Evolutionary conservation across 2,888 invertebrate genomes (phyloP).

Genomic region (Andrena praecox): DNA sequence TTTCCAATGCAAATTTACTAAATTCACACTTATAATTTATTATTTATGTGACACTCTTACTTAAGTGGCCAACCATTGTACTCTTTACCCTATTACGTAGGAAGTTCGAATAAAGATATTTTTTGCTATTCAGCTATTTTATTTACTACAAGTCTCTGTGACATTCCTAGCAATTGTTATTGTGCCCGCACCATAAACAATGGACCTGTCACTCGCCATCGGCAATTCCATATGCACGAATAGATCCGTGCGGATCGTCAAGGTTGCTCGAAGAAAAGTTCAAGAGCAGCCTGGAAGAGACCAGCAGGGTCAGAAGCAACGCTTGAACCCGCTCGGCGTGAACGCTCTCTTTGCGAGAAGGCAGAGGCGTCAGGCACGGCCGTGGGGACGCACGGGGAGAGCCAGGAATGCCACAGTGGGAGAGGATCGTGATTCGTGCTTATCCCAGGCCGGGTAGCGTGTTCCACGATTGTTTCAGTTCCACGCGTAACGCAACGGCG

Average conservation of each 20-base stretch:
- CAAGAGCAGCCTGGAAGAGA: not conserved
- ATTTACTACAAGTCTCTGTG: too few relatives aligned
- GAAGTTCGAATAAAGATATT: too few relatives aligned
- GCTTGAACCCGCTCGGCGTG: not conserved
- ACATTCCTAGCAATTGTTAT: too few relatives aligned
- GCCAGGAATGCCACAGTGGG: conserved; percentile 50
- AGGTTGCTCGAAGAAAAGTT: not conserved
- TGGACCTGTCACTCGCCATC: too few relatives aligned
- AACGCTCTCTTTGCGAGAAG: not conserved
- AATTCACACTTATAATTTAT: too few relatives aligned
- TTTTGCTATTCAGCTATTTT: too few relatives aligned
- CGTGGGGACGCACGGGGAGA: conserved; percentile 19
- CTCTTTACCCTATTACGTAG: too few relatives aligned
- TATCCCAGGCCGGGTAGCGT: conserved; percentile 50
- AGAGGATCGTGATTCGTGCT: conserved; percentile 53
- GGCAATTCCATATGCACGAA: too few relatives aligned
- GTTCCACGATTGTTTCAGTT: conserved; percentile 61
- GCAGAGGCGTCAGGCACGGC: not conserved
- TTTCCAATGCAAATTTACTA: too few relatives aligned
- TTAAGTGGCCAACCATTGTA: too few relatives aligned
- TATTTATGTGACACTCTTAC: too few relatives aligned
- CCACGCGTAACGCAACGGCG: conserved; percentile 48
- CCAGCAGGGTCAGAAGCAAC: not conserved
- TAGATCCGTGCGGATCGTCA: not conserved
- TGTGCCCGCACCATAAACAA: too few relatives aligned